Evolutionary conservation across 2,113 vertebrate species (phyloP).

Genomic region (Picathartes gymnocephalus): DNA sequence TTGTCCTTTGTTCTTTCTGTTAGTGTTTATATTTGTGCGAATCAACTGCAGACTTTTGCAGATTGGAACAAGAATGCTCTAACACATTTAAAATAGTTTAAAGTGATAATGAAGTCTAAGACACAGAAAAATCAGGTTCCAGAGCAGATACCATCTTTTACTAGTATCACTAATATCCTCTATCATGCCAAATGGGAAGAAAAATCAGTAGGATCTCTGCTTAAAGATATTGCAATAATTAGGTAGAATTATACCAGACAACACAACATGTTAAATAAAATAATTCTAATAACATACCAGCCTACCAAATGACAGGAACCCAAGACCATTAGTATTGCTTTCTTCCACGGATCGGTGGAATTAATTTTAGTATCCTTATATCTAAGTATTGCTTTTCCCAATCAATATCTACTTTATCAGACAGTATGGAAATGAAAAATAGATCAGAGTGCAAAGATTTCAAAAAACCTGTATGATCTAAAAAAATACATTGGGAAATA

Average conservation of each 20-base stretch:
- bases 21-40: not conserved
- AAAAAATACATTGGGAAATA: not conserved
- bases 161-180: not conserved
- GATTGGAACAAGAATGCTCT: not conserved
- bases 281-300: not conserved
- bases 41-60: not conserved
- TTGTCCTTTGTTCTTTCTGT: not conserved
- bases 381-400: conserved; percentile 46
- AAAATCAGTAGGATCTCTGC: not conserved
- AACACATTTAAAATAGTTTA: not conserved
- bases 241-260: not conserved
- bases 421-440: conserved; percentile 11
- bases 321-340: not conserved
- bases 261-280: not conserved
- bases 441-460: not conserved
- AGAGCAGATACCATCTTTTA: not conserved
- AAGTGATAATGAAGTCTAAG: not conserved
- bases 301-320: conserved; percentile 1
- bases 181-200: not conserved
- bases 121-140: not conserved
- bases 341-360: conserved; percentile 41
- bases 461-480: not conserved
- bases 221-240: not conserved
- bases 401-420: conserved; percentile 44
- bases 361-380: conserved; percentile 14